Percentiles rank a stretch among this genome's conserved stretches.
Conservation (phyloP, 2,797 vertebrate species). For the Bufotes viridis region DNA sequence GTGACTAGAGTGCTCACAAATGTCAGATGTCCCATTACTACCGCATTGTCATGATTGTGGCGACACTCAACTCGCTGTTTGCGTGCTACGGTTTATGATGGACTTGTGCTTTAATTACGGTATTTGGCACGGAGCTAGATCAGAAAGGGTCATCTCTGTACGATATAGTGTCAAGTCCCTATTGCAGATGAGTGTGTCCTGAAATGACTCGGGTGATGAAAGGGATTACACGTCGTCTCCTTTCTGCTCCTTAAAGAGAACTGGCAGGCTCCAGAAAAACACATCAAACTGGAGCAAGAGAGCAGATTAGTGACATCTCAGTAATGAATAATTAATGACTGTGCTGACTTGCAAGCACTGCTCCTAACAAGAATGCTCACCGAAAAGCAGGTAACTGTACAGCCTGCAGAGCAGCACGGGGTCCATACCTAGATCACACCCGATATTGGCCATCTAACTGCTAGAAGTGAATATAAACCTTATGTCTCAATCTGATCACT, state of each 20-base stretch:
- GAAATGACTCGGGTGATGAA: constrained; percentile 21
- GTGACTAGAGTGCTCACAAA: neutral
- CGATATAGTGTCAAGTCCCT: neutral
- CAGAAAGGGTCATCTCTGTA: neutral
- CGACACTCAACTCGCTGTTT: neutral
- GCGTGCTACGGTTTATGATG: neutral
- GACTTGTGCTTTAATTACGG: neutral
- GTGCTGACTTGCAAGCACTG: constrained; percentile 16
- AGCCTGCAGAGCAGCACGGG: neutral
- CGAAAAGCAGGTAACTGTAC: neutral
- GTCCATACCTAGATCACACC: neutral
- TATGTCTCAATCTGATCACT: neutral
- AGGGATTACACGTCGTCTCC: constrained; percentile 30
- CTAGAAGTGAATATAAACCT: neutral
- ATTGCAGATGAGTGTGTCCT: neutral
- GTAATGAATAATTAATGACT: constrained; percentile 47
- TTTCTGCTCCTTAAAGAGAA: constrained; percentile 41
- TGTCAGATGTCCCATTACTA: neutral
- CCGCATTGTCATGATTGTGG: neutral
- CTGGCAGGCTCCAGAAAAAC: constrained; percentile 45
- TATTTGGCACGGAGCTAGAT: neutral
- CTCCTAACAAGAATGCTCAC: neutral
- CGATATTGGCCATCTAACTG: neutral
- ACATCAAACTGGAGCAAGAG: constrained; percentile 8
- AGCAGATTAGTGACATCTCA: constrained; percentile 47